Conservation (phyloP, 2,113 vertebrate genomes). For the Podocnemis expansa region DNA sequence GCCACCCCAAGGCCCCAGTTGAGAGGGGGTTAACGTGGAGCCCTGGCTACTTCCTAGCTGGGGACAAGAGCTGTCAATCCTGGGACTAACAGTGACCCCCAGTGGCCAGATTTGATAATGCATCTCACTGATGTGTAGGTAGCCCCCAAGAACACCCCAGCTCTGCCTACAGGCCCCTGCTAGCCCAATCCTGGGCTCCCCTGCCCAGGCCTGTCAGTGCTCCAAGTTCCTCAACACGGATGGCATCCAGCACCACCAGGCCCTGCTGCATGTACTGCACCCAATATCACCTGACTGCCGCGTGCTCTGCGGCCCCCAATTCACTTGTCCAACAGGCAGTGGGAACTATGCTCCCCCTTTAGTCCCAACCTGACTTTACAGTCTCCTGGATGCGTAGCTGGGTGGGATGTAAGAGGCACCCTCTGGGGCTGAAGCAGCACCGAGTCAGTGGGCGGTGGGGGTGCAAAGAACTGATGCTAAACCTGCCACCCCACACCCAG, state of each 20-base stretch:
- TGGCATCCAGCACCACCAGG: too few species aligned
- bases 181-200: too few species aligned
- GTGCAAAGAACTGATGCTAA: background rate
- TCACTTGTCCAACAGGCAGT: background rate
- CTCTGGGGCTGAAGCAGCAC: background rate
- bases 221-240: too few species aligned
- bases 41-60: background rate
- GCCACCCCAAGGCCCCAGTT: background rate
- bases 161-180: background rate
- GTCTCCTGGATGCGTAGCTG: background rate
- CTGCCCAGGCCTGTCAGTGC: fast-evolving
- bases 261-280: too few species aligned
- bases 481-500: background rate
- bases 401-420: background rate
- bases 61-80: background rate
- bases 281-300: background rate
- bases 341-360: background rate
- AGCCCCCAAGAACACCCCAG: background rate
- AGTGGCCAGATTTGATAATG: background rate
- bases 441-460: background rate
- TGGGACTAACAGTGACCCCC: background rate
- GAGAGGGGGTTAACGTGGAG: background rate
- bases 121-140: background rate
- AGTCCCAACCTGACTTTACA: background rate
- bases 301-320: background rate